phyloP scores from a whole-genome alignment of 2,797 vertebrate species.

The Cirrhinus mrigala region DNA sequence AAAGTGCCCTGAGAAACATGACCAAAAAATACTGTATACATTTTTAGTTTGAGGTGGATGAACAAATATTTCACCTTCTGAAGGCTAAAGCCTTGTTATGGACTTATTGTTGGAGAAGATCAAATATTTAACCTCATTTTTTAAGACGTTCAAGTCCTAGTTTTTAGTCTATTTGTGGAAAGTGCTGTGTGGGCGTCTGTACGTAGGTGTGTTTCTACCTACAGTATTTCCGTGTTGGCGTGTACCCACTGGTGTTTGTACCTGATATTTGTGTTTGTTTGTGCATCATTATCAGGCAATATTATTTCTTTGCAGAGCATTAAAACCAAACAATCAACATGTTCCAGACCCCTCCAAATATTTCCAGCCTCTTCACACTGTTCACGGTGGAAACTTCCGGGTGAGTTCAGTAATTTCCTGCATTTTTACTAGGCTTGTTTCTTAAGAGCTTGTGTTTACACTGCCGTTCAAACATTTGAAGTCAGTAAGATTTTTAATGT shows the following conservation, averaged over 20 bases:
- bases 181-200: not conserved
- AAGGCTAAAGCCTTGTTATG: not conserved
- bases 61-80: not conserved
- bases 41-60: not conserved
- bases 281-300: not conserved
- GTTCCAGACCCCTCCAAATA: conserved; percentile 77
- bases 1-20: no score
- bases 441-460: not conserved
- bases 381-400: conserved; percentile 73
- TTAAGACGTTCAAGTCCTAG: not conserved
- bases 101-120: not conserved
- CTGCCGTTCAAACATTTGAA: not conserved
- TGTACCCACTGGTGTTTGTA: not conserved
- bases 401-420: conserved; percentile 59
- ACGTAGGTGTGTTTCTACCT: not conserved
- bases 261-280: conserved; percentile 12
- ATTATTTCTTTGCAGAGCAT: conserved; percentile 58
- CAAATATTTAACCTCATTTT: not conserved
- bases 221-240: not conserved
- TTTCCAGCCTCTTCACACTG: conserved; percentile 70
- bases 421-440: not conserved
- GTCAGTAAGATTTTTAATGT: not conserved
- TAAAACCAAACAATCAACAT: conserved; percentile 55
- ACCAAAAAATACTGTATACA: not conserved
- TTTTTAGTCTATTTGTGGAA: conserved; percentile 19